Percentiles rank a stretch among this genome's conserved stretches.
These are phyloP conservation scores for Tonatia bakeri DNA, from an alignment of 2,113 vertebrate genomes.

Conservation along the genomic window DNA sequence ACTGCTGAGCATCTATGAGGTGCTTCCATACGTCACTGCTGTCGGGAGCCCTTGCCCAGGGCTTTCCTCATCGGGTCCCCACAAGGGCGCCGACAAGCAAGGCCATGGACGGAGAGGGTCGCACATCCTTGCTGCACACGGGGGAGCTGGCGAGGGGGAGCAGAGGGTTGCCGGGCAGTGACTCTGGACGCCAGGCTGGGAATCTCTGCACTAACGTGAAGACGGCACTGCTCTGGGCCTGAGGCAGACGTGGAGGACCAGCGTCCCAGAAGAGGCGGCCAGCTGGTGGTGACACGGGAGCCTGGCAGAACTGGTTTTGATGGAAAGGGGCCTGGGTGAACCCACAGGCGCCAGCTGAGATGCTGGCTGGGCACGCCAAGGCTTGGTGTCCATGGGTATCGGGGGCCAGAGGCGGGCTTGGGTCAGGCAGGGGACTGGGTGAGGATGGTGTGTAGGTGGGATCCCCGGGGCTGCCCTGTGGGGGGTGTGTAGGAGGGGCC, in stretches of 20 bases:
- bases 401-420: neutral
- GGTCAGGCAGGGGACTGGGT: neutral
- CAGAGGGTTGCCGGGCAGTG: fast-evolving
- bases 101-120: fast-evolving
- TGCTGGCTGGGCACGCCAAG: neutral
- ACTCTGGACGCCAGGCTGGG: neutral
- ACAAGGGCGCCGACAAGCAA: too few species aligned
- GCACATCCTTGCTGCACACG: fast-evolving
- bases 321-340: fast-evolving
- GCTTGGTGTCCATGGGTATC: neutral
- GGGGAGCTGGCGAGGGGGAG: fast-evolving
- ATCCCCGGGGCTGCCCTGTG: neutral
- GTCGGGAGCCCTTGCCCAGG: fast-evolving
- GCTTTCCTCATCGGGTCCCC: neutral
- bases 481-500: fast-evolving
- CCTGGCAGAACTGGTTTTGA: neutral
- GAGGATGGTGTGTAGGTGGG: neutral
- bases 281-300: fast-evolving
- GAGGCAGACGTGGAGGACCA: fast-evolving
- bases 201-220: fast-evolving
- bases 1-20: fast-evolving
- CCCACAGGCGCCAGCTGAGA: fast-evolving
- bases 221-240: fast-evolving
- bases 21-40: fast-evolving
- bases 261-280: fast-evolving